Evolutionary conservation across 2,797 vertebrate genomes (phyloP).

Genomic region (Melopsittacus undulatus): DNA sequence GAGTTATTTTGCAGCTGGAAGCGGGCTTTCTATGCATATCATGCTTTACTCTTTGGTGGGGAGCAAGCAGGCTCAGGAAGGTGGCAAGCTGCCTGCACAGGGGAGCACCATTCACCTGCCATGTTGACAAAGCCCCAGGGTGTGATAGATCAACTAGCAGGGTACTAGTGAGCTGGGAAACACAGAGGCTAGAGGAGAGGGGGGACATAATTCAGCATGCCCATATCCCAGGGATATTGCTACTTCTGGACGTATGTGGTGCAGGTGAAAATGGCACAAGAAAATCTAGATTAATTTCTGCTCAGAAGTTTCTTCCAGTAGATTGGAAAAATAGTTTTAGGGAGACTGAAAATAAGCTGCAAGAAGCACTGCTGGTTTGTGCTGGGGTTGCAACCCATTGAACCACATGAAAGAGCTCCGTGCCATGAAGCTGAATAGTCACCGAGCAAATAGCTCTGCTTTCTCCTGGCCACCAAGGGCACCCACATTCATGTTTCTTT

Average conservation of each 20-base stretch:
- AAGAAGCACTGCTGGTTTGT: neutral
- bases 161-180: neutral
- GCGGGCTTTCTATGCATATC: fast-evolving
- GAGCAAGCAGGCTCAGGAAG: neutral
- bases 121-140: fast-evolving
- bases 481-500: fast-evolving
- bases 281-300: neutral
- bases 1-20: neutral
- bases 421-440: neutral
- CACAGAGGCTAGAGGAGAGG: fast-evolving
- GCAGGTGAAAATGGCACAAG: neutral
- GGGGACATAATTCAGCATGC: neutral
- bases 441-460: neutral
- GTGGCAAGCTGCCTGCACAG: neutral
- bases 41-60: neutral
- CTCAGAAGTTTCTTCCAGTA: neutral
- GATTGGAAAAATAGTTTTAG: neutral
- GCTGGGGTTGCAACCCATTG: neutral
- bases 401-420: neutral
- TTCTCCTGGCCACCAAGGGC: neutral
- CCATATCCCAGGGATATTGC: neutral
- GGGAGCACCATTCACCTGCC: neutral
- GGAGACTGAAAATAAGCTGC: neutral
- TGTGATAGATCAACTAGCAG: fast-evolving
- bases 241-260: neutral